Base-by-base conservation (phyloP, 2,113 vertebrate genomes). In the Corydoras sp. region DNA sequence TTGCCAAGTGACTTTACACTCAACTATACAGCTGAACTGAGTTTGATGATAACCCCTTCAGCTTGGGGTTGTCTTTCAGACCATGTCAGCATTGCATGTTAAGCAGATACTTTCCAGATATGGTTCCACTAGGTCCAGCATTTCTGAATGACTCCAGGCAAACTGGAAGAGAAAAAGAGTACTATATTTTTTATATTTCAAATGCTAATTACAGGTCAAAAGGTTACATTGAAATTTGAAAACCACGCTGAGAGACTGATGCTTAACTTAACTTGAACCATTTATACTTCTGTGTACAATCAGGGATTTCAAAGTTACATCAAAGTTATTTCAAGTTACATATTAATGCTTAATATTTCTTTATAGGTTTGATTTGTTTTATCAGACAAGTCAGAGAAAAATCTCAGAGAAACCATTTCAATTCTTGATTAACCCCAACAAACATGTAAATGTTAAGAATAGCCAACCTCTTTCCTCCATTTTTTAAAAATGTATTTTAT, bases 1-100 rank as follows among this genome's bases (percentile, higher is more conserved):
- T 87, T 84, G 81, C 86, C 80, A 75, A 13, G 66, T 86, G 89
- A 89, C 87, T 89, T 84, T 73, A 0, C 71, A 81, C 65, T 80
- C 85, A 89, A 90, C 90, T 91, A 88, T 83, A 85, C 83, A 85
- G 85, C 83, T 87, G 87, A 88, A 85, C 86, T 73, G 24, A 79
- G 84, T 83, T 85, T 85, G 87, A 90, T 89, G 88, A 86, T 88
- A 89, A 89, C 89, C 89, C 86, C 64, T 76, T 82, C 74, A 83
- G 86, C 84, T 81, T 69, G 77, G 85, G 79, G 80, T 73, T 85
- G 85, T 86, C 86, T 79, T 81, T 88, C 87, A 86, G 78, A 80
- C 80, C 81, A 73, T 83, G 87, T 87, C 87, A 85, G 76, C 77
- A 71, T 76, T 58, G 78, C 78, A 83, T 24, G 81, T 84, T 88